Conservation (phyloP, 2,888 invertebrate genomes). For the Aporophyla lueneburgensis region DNA sequence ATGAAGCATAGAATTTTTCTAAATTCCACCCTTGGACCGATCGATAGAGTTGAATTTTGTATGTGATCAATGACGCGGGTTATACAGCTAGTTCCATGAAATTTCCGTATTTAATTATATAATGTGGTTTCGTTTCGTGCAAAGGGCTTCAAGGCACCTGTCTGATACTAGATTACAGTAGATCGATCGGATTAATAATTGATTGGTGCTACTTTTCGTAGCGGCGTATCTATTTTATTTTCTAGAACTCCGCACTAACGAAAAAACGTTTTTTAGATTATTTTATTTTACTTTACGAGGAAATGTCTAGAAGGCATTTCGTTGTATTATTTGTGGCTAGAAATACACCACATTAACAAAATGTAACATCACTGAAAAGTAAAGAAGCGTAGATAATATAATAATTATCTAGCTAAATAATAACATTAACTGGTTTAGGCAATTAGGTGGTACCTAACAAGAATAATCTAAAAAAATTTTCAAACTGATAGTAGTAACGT, state of each 20-base stretch:
- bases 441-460: not conserved
- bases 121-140: conserved; percentile 41
- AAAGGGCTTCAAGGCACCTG: conserved; percentile 52
- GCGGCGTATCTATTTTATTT: conserved; percentile 30
- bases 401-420: too few species aligned
- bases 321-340: not conserved
- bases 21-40: not conserved
- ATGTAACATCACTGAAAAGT: not conserved
- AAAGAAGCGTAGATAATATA: not conserved
- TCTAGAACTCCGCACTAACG: not conserved
- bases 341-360: not conserved
- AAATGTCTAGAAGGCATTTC: too few species aligned
- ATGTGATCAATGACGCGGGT: not conserved
- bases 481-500: not conserved
- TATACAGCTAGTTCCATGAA: not conserved
- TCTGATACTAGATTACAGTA: conserved; percentile 50
- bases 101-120: conserved; percentile 52
- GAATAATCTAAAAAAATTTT: not conserved
- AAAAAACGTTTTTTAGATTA: not conserved
- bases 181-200: conserved; percentile 51
- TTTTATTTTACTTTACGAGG: not conserved
- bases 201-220: conserved; percentile 20
- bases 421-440: not conserved
- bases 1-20: not conserved
- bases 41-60: not conserved